Conservation (phyloP, 1,140 invertebrate genomes). For the Eriosoma lanigerum region DNA sequence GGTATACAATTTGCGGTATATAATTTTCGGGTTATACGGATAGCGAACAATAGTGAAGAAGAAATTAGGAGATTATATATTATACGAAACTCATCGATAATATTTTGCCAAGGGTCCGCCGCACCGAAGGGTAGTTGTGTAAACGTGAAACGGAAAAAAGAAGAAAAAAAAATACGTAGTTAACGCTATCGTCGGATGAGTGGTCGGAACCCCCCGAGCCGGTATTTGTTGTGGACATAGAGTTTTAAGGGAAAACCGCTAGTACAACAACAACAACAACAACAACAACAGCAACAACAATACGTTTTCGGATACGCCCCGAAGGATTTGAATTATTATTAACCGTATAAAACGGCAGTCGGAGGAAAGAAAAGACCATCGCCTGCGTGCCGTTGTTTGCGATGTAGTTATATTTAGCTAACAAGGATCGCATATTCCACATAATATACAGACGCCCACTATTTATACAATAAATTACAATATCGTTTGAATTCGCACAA, state of each 20-base stretch:
- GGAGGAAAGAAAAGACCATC: neutral
- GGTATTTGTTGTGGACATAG: slow-evolving; percentile 25
- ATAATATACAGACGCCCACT: neutral
- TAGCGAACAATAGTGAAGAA: neutral
- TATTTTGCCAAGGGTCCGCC: neutral
- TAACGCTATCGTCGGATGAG: slow-evolving; percentile 26
- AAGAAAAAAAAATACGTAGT: neutral
- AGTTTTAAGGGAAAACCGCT: slow-evolving; percentile 25
- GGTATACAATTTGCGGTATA: neutral
- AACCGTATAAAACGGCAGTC: neutral
- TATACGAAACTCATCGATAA: slow-evolving; percentile 1
- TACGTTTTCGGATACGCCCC: slow-evolving; percentile 12
- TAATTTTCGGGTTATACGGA: neutral
- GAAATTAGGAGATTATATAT: slow-evolving; percentile 22
- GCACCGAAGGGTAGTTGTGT: neutral
- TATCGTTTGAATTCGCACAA: no score
- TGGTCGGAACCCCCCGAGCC: slow-evolving; percentile 13
- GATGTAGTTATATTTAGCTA: no score
- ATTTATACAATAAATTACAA: no score
- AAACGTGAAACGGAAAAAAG: neutral
- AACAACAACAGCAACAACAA: slow-evolving; percentile 38
- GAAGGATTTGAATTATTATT: slow-evolving; percentile 19
- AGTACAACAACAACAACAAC: slow-evolving; percentile 28
- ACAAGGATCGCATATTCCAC: neutral
- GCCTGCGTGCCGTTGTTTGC: neutral